Percentiles rank a stretch among this genome's conserved stretches.
Evolutionary conservation across 2,797 vertebrate genomes (phyloP).

Genomic region (Fistularia tabacaria): DNA sequence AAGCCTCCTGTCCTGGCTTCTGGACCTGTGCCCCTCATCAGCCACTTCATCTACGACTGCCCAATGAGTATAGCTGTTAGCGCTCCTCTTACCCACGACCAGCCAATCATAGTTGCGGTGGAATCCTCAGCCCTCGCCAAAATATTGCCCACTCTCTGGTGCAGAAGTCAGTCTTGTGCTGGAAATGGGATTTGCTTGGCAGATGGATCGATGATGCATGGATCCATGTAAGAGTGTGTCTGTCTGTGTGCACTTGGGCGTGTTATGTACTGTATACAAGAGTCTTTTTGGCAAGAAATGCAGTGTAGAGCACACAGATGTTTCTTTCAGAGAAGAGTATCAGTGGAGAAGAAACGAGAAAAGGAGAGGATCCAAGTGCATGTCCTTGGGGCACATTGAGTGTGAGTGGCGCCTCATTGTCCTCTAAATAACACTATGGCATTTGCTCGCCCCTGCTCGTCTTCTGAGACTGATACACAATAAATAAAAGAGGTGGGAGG

Average conservation of each 20-base stretch:
- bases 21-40: slow-evolving; percentile 52
- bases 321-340: slow-evolving; percentile 54
- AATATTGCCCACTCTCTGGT: slow-evolving; percentile 36
- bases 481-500: slow-evolving; percentile 52
- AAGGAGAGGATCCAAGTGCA: slow-evolving; percentile 46
- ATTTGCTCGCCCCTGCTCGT: slow-evolving; percentile 53
- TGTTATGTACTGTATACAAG: slow-evolving; percentile 9
- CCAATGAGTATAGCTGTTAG: slow-evolving; percentile 42
- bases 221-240: slow-evolving; percentile 8
- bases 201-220: slow-evolving; percentile 14
- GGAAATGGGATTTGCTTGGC: slow-evolving; percentile 37
- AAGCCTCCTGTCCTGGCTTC: slow-evolving; percentile 49
- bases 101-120: slow-evolving; percentile 36
- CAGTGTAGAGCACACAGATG: slow-evolving; percentile 60
- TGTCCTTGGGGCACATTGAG: slow-evolving; percentile 48
- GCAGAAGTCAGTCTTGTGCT: slow-evolving; percentile 41
- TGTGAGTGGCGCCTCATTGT: slow-evolving; percentile 46
- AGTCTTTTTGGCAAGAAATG: slow-evolving; percentile 31
- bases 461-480: slow-evolving; percentile 45
- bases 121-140: slow-evolving; percentile 20
- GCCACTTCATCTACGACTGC: slow-evolving; percentile 60
- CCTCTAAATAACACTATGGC: slow-evolving; percentile 62
- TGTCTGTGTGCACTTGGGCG: slow-evolving; percentile 1
- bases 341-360: slow-evolving; percentile 40
- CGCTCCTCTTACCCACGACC: slow-evolving; percentile 28